These are phyloP conservation scores for Zenarchopterus dispar DNA, from an alignment of 2,797 vertebrate species.

Conservation along the genomic window DNA sequence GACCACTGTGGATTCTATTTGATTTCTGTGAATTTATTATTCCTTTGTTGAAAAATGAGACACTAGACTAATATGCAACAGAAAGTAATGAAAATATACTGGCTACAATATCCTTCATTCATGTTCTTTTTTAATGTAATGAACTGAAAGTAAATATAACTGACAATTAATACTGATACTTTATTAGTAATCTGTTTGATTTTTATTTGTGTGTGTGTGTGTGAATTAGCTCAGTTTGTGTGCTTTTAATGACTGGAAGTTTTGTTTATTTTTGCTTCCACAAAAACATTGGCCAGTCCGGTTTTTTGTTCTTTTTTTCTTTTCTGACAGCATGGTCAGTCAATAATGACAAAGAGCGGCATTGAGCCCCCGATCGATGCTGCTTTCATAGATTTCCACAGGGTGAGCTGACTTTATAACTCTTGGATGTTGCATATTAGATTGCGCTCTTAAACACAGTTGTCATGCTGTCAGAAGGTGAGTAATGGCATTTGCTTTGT, in stretches of 20 bases:
- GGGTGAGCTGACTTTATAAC: slow-evolving; percentile 39
- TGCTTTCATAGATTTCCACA: slow-evolving; percentile 37
- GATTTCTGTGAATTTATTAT: slow-evolving; percentile 25
- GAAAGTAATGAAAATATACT: too few species aligned
- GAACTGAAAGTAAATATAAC: slow-evolving; percentile 6
- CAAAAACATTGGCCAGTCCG: slow-evolving; percentile 39
- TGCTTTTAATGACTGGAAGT: slow-evolving; percentile 23
- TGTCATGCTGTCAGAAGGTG: slow-evolving; percentile 29
- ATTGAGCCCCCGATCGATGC: slow-evolving; percentile 46
- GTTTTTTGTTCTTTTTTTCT: neutral
- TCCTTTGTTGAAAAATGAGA: slow-evolving; percentile 11
- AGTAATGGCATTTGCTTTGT: slow-evolving; percentile 40
- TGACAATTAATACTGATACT: slow-evolving; percentile 8
- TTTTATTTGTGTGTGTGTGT: too few species aligned
- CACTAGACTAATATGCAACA: slow-evolving; percentile 2
- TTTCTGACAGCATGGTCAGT: slow-evolving; percentile 51
- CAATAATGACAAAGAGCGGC: slow-evolving; percentile 55
- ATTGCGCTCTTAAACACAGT: slow-evolving; percentile 44
- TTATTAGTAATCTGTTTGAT: slow-evolving; percentile 1
- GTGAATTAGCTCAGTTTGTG: slow-evolving; percentile 20
- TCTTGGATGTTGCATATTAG: slow-evolving; percentile 32
- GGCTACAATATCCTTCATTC: too few species aligned
- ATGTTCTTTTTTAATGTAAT: neutral
- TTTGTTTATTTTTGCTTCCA: slow-evolving; percentile 39
- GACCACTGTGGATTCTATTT: slow-evolving; percentile 17